Percentiles rank a stretch among this genome's conserved stretches.
Evolutionary conservation across 2,888 invertebrate genomes (phyloP).

Genomic region (Strigamia maritima): DNA sequence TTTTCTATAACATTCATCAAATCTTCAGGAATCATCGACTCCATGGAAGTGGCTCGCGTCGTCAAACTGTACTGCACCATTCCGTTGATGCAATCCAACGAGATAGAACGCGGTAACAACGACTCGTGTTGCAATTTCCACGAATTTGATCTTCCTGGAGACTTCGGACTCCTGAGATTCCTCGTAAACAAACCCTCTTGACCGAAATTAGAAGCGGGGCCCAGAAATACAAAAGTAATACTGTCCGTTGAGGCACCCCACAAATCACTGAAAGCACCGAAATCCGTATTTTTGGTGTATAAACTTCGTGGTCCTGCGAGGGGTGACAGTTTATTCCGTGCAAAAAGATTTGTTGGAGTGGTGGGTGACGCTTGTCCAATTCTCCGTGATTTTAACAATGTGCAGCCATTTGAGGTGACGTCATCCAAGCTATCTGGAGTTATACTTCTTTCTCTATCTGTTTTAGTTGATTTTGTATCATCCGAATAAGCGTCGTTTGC

Average conservation of each 20-base stretch:
- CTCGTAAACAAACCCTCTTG: constrained; percentile 7
- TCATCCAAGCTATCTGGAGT: constrained; percentile 36
- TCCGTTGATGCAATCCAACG: constrained; percentile 34
- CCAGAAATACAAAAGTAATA: constrained; percentile 39
- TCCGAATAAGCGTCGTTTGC: neutral
- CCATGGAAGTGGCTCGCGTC: constrained; percentile 37
- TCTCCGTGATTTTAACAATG: constrained; percentile 10
- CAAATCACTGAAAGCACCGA: constrained; percentile 2
- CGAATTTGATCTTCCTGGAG: constrained; percentile 21
- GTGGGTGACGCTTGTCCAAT: neutral
- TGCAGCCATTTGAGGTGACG: neutral
- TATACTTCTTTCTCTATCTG: constrained; percentile 14
- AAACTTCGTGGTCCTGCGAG: neutral
- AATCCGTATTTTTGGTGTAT: neutral
- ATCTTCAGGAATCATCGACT: constrained; percentile 38
- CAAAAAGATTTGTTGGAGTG: neutral
- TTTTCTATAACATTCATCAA: constrained; percentile 36
- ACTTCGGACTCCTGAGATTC: constrained; percentile 7
- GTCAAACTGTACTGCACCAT: constrained; percentile 21
- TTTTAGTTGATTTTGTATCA: neutral
- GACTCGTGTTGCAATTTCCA: neutral
- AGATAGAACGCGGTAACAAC: constrained; percentile 23
- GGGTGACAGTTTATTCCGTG: neutral
- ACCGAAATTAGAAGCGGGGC: constrained; percentile 9
- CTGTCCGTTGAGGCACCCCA: constrained; percentile 38